These are phyloP conservation scores for Thermophis baileyi DNA, from an alignment of 2,113 vertebrate species.

Conservation along the genomic window DNA sequence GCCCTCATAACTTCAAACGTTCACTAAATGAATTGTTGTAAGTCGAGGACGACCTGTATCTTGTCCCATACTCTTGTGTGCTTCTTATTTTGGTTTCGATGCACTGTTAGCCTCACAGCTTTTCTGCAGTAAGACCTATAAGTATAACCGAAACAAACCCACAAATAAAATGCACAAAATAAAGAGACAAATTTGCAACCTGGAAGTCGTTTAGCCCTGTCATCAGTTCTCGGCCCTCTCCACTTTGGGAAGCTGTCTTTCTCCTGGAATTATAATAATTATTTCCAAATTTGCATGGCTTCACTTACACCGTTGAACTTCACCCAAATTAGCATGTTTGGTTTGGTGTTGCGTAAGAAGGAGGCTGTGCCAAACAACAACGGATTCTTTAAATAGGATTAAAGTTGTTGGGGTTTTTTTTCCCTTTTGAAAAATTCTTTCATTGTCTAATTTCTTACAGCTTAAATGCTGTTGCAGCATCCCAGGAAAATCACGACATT, in stretches of 20 bases:
- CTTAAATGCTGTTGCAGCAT: background rate
- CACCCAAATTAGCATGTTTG: background rate
- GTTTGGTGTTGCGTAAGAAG: background rate
- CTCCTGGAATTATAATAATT: background rate
- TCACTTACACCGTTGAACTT: background rate
- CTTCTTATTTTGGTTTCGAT: background rate
- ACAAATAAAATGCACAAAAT: background rate
- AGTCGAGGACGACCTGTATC: too few species aligned
- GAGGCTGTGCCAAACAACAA: background rate
- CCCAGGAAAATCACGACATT: background rate
- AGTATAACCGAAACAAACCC: background rate
- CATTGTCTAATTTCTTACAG: background rate
- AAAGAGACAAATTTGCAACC: background rate
- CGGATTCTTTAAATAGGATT: background rate
- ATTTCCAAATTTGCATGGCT: background rate
- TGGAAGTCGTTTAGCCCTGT: background rate
- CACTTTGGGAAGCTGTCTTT: background rate
- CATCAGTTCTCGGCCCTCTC: background rate
- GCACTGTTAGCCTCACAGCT: background rate
- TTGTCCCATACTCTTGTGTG: background rate
- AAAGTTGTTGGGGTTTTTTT: background rate
- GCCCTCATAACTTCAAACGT: too few species aligned
- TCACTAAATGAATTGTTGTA: too few species aligned
- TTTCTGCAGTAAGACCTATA: background rate
- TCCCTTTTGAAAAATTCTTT: background rate